Evolutionary conservation across 2,113 vertebrate species (phyloP), one percentile per base, ranked within the genome.

Genomic region (Todiramphus saurophagus): DNA sequence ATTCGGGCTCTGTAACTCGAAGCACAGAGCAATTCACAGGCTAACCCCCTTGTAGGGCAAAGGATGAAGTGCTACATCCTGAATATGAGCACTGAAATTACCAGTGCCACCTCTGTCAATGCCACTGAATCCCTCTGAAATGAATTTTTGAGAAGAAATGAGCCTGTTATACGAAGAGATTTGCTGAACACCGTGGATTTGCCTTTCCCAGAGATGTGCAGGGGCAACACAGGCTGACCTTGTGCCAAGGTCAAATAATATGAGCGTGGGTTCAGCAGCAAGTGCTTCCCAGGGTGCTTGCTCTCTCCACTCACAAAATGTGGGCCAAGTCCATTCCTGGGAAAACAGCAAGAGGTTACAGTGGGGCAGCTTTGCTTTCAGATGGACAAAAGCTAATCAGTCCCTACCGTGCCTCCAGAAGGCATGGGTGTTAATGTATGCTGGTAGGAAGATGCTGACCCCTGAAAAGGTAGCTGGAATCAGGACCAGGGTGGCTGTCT

Each of bases 91-190:
- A 87, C 90, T 16, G 79, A 97, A 97, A 97, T 97, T 95, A 96
- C 92, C 82, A 50, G 43, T 46, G 68, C 87, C 95, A 96, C 92
- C 93, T 96, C 87, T 93, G 95, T 86, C 97, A 87, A 96, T 93
- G 97, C 96, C 72, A 17, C 90, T 94, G 91, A 97, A 97, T 97
- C 96, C 95, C 91, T 95, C 84, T 4, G 58, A 97, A 97, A 97
- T 96, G 91, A 97, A 87, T 96, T 97, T 92, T 20, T 68, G 90
- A 89, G 84, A 68, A 96, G 87, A 78, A 92, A 46, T 83, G 94
- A 97, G 95, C 91, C 94, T 58, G 87, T 30, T 68, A n/a, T 48
- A 90, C 37, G 7, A 48, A 77, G 93, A 83, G 97, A 96, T 97
- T 97, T 97, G 87, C 95, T 30, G 82, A 88, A 81, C 72, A 15